Conservation (phyloP, 2,888 invertebrate genomes). For the Crocallis elinguaria region DNA sequence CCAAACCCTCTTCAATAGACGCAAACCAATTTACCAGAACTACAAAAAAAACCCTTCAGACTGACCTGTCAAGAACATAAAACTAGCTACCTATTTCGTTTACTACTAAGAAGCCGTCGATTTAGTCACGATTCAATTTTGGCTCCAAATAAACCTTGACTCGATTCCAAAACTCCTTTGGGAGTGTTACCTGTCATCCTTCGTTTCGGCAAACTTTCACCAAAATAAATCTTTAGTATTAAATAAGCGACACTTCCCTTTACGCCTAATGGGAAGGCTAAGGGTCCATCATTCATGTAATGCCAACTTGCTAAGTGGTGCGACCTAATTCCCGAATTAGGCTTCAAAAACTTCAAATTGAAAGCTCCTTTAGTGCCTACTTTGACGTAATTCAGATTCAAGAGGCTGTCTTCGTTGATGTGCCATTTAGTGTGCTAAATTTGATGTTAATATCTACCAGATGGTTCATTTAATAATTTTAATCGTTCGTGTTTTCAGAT, state of each 20-base stretch:
- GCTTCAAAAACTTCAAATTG: too few relatives aligned
- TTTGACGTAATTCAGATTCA: too few relatives aligned
- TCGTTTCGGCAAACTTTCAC: slow-evolving; percentile 31
- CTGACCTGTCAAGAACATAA: slow-evolving; percentile 21
- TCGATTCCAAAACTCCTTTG: slow-evolving; percentile 22
- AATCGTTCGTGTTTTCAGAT: too few relatives aligned
- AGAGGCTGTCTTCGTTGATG: too few relatives aligned
- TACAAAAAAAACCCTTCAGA: slow-evolving; percentile 17
- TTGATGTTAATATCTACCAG: too few relatives aligned
- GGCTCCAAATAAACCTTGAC: slow-evolving; percentile 23
- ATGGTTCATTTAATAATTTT: too few relatives aligned
- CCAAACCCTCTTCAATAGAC: not conserved
- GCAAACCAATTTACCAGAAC: slow-evolving; percentile 18
- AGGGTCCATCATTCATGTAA: slow-evolving; percentile 13
- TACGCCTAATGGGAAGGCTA: not conserved
- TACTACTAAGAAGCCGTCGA: slow-evolving; percentile 23
- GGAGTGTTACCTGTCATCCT: slow-evolving; percentile 38
- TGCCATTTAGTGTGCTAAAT: too few relatives aligned
- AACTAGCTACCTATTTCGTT: slow-evolving; percentile 24
- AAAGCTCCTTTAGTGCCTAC: too few relatives aligned
- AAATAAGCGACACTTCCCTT: slow-evolving; percentile 19
- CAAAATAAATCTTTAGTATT: slow-evolving; percentile 35
- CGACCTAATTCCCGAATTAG: not conserved
- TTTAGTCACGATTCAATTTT: slow-evolving; percentile 36
- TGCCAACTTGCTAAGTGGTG: slow-evolving; percentile 15